Base-by-base conservation (phyloP, 2,797 vertebrate genomes). In the Sebastes wilsoni region DNA sequence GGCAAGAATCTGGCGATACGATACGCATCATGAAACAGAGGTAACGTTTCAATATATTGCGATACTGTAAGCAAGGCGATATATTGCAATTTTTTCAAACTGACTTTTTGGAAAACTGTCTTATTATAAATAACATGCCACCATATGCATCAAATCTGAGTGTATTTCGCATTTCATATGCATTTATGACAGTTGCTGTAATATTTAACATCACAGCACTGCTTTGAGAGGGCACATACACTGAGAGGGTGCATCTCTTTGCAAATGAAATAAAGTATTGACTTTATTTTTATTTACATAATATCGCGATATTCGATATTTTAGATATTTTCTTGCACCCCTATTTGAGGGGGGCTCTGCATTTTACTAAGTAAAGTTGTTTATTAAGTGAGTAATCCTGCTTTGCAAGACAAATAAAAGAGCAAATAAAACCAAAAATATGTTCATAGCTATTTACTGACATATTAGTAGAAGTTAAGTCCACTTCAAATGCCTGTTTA, bases 221-320 rank as follows among this genome's bases (percentile, higher is more conserved):
- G 1, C 16, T 46, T 42, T 42, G 38, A 42, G 38, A 16, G 38
- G 38, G 38, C 38, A 46, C 42, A 46, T 46, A 46, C 38, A 42
- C 42, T 8, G 42, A 46, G 42, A 46, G 16, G 42, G 6, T 46
- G 42, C 42, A 46, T 46, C 16, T 46, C 42, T 18, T 18, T 46
- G 14, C 16, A 46, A 18, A 46, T 46, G 1, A 46, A 46, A 46
- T 46, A 46, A 20, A 46, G 42, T 46, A 8, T 20, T 46, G 1
- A 46, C 16, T 42, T 42, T 42, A 38, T 38, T 38, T 36, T 38
- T 0, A 42, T 42, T 14, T 42, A 42, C 16, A 46, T 46, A 46
- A 46, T 1, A 20, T 46, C 0, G 7, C 7, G 0, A 46, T 52
- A 20, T 20, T 49, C 2, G 0, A 18, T 46, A 49, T 20, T 49